Base-by-base conservation (phyloP, 2,888 invertebrate genomes). In the Tipula confusa region DNA sequence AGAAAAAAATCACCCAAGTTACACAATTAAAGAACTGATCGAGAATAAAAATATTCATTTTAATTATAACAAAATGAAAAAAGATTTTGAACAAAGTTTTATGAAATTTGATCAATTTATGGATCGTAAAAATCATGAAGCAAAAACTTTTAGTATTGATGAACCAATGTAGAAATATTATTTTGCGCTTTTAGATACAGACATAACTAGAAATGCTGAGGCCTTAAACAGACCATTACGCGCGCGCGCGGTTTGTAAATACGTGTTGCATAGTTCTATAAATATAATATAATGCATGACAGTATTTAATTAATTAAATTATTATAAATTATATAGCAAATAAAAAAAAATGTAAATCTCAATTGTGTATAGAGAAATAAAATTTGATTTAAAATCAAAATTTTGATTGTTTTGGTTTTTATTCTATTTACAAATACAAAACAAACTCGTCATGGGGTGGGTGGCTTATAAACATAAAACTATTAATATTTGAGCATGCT, bases 131-230 rank as follows among this genome's bases (percentile, higher is more conserved):
- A 85, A 86, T 84, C 7, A 0, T 43, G 33, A 87, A 79, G 86
- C 87, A 11, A 88, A 88, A 86, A 90, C 92, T 1, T 92, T 90
- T 87, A 90, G 92, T 86, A 92, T 92, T 85, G 93, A 93, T 88
- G 90, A 89, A 85, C 92, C 92, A 9, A 86, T 87, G 84, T 85
- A 86, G 83, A 84, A 85, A 84, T 84, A 86, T 48, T 36, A 28
- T 79, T 64, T 24, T n/a, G n/a, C n/a, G n/a, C n/a, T n/a, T 64
- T 18, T 64, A 64, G 64, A 9, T 64, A n/a, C n/a, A 64, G 64
- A 9, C 24, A 64, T n/a, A n/a, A n/a, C n/a, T n/a, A n/a, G n/a
- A 24, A 64, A 64, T 64, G 64, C 64, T 64, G 64, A 64, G 64
- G 64, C 64, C 64, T 64, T 64, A 64, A 24, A 9, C 9, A 64